Conservation (phyloP, 2,113 vertebrate genomes). For the Heloderma charlesbogerti region DNA sequence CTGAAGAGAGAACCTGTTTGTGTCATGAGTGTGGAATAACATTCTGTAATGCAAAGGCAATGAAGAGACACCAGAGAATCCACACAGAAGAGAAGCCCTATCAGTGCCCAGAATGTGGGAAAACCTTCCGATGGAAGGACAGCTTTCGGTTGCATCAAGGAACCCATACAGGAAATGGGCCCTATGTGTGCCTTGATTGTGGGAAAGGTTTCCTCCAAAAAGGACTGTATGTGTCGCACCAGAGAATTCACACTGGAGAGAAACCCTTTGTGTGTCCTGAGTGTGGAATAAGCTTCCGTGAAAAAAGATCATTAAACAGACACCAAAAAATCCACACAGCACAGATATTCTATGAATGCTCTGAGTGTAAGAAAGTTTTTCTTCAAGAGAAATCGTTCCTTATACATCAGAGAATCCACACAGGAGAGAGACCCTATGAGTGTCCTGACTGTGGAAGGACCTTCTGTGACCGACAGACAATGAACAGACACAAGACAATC, state of each 20-base stretch:
- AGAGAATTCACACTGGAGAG: constrained; percentile 30
- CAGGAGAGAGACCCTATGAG: constrained; percentile 36
- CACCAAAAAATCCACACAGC: constrained; percentile 82
- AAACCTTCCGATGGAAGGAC: too few relatives aligned
- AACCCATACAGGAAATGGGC: constrained; percentile 79
- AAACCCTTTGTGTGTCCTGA: constrained; percentile 72
- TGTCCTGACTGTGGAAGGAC: constrained; percentile 66
- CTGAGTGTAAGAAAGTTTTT: constrained; percentile 68
- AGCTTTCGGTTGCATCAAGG: constrained; percentile 16
- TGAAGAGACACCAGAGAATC: constrained; percentile 73
- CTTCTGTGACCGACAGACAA: constrained; percentile 60
- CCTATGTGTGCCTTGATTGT: constrained; percentile 77
- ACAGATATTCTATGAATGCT: constrained; percentile 68
- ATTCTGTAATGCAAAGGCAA: constrained; percentile 76
- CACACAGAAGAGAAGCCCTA: too few relatives aligned
- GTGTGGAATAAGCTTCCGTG: constrained; percentile 81
- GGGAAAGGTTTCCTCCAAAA: constrained; percentile 79
- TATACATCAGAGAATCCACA: constrained; percentile 63
- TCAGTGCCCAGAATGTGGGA: too few relatives aligned
- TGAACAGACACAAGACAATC: constrained; percentile 64
- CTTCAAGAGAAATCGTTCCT: constrained; percentile 55
- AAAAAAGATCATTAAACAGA: constrained; percentile 79
- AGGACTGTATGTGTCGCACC: constrained; percentile 76
- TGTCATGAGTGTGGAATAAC: constrained; percentile 60
- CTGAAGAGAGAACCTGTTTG: constrained; percentile 48